phyloP scores from a whole-genome alignment of 2,888 invertebrate species.

The Lissocephala sabroskyi region DNA sequence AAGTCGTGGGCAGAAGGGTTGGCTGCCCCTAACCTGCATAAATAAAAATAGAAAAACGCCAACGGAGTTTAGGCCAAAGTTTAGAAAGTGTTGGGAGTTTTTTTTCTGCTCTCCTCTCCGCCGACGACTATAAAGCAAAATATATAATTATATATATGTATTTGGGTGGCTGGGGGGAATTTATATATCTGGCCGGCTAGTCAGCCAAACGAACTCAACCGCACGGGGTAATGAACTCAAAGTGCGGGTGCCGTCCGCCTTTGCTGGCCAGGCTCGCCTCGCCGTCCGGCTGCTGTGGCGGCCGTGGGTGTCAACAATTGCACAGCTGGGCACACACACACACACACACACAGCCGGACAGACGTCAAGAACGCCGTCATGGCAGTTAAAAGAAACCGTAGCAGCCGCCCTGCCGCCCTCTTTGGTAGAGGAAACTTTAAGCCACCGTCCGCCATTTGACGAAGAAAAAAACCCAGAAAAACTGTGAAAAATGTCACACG shows the following conservation, averaged over 20 bases:
- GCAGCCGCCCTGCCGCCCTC: constrained; percentile 14
- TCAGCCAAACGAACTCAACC: too few species aligned
- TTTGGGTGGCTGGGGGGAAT: too few species aligned
- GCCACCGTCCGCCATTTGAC: neutral
- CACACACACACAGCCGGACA: constrained; percentile 9
- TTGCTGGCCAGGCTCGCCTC: neutral
- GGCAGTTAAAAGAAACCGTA: constrained; percentile 33
- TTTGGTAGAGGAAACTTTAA: neutral
- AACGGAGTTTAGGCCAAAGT: constrained; percentile 18
- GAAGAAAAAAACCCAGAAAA: neutral
- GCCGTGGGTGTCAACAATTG: constrained; percentile 58
- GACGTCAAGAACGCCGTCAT: constrained; percentile 19
- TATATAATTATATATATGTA: too few species aligned
- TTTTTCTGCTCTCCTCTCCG: constrained; percentile 20
- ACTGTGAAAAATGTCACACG: neutral
- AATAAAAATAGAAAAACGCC: constrained; percentile 6
- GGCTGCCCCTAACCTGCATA: constrained; percentile 3
- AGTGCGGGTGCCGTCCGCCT: constrained; percentile 13
- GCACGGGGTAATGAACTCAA: constrained; percentile 51
- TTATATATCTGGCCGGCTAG: too few species aligned
- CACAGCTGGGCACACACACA: constrained; percentile 49
- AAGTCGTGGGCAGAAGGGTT: constrained; percentile 3
- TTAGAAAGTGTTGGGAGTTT: constrained; percentile 23
- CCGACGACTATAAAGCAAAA: neutral
- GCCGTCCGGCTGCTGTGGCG: neutral